Evolutionary conservation across 2,113 vertebrate species (phyloP), one percentile per base, ranked within the genome.

Genomic region (Phrynosoma blainvillii): DNA sequence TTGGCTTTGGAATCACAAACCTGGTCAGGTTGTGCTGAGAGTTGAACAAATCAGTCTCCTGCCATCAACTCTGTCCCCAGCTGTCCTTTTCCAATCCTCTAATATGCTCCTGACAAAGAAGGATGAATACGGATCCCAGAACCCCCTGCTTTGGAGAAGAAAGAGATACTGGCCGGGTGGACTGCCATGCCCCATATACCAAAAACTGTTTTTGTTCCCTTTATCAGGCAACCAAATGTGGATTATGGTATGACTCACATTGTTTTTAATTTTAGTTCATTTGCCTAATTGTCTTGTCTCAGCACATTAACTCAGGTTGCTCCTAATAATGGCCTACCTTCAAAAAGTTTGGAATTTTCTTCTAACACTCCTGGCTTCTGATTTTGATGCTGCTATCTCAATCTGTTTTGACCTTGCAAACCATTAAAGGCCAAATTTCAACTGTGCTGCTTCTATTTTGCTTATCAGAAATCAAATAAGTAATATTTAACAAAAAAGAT

Each of bases 221-320:
- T 62, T 91, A 89, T 93, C 95, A 94, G 89, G 86, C 89, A 92
- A 96, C 91, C 95, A 91, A 89, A 95, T 92, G 93, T 40, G 93
- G 88, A 95, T 96, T 95, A 94, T 81, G 78, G 89, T 81, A 93
- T 90, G 92, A 92, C 88, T 87, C 92, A 83, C 77, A 90, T 27
- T 84, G 54, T 73, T 92, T 94, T 95, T 92, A 93, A 92, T 90
- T 87, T 87, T 93, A 70, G 74, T 86, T 90, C 88, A 86, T 92
- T 86, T 91, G 80, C 75, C 88, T 93, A 87, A 90, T 92, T 93
- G 88, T 86, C 85, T 73, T 62, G 42, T 21, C 90, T 88, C 47
- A 90, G 88, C 87, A 94, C 92, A 87, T 90, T 93, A 94, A 90
- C 93, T 93, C 71, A 84, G 56, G 84, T n/a, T 85, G 14, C 52